These are phyloP conservation scores for Galeopsomyia nigrocyanea DNA, from an alignment of 2,888 invertebrate species.

Conservation along the genomic window DNA sequence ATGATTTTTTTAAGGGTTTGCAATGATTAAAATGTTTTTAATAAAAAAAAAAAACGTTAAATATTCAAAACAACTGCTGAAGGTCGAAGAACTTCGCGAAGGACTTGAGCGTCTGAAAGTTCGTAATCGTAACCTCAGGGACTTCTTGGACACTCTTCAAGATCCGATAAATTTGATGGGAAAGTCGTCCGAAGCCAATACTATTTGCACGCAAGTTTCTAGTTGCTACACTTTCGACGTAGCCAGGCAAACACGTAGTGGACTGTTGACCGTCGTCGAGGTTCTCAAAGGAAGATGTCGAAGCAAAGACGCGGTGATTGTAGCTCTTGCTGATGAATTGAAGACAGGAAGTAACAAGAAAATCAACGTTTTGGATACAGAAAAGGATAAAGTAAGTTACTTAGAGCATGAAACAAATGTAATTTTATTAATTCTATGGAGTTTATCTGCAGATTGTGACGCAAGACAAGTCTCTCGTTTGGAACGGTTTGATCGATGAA, in stretches of 20 bases:
- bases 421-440: too few relatives aligned
- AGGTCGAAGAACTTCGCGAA: constrained; percentile 48
- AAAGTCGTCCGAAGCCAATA: constrained; percentile 20
- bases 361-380: neutral
- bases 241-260: constrained; percentile 33
- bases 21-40: neutral
- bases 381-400: constrained; percentile 8
- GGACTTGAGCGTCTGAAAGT: constrained; percentile 49
- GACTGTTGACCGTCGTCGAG: constrained; percentile 45
- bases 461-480: neutral
- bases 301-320: constrained; percentile 51
- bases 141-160: constrained; percentile 26
- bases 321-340: constrained; percentile 49
- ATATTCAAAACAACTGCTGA: constrained; percentile 29
- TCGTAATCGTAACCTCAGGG: constrained; percentile 48
- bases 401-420: too few relatives aligned
- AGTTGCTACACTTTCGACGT: constrained; percentile 21
- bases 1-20: too few relatives aligned
- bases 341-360: neutral
- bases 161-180: constrained; percentile 5
- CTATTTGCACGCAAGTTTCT: constrained; percentile 15
- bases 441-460: too few relatives aligned
- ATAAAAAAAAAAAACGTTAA: constrained; percentile 1
- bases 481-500: constrained; percentile 1
- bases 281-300: constrained; percentile 50